These are phyloP conservation scores for Platorchestia sp. DNA, from an alignment of 1,140 invertebrate species.

Conservation along the genomic window DNA sequence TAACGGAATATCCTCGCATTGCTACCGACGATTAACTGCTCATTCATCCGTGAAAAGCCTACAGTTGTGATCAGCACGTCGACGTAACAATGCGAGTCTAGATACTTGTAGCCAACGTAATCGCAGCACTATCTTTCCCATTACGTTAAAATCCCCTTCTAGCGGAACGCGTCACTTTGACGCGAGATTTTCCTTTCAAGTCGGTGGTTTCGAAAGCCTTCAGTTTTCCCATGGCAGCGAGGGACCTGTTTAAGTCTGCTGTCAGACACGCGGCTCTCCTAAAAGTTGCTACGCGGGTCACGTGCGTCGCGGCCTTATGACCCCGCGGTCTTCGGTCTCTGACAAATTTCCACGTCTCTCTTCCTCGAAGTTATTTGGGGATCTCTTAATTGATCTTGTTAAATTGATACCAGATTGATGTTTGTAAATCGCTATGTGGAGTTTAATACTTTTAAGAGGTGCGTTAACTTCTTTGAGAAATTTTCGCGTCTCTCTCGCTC, in stretches of 20 bases:
- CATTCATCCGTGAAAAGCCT: neutral
- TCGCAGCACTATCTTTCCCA: neutral
- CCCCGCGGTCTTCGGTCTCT: neutral
- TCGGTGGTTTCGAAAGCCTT: neutral
- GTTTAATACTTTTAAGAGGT: no score
- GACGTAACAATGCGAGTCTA: neutral
- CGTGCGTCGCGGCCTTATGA: neutral
- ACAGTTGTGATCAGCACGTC: neutral
- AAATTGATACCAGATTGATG: no score
- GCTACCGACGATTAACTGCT: neutral
- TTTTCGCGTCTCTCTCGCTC: no score
- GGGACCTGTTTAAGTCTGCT: constrained; percentile 13
- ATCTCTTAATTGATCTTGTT: no score
- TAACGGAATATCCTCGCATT: neutral
- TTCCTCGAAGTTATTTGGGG: no score
- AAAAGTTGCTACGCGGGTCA: neutral
- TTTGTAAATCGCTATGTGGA: no score
- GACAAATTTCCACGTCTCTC: neutral
- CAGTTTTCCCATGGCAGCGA: neutral
- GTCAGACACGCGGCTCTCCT: neutral
- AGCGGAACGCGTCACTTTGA: neutral
- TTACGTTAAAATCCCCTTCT: neutral
- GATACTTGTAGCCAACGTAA: neutral
- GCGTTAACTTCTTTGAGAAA: no score
- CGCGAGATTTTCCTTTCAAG: neutral